These are phyloP conservation scores for Channa striata DNA, from an alignment of 2,797 vertebrate species.

Conservation along the genomic window DNA sequence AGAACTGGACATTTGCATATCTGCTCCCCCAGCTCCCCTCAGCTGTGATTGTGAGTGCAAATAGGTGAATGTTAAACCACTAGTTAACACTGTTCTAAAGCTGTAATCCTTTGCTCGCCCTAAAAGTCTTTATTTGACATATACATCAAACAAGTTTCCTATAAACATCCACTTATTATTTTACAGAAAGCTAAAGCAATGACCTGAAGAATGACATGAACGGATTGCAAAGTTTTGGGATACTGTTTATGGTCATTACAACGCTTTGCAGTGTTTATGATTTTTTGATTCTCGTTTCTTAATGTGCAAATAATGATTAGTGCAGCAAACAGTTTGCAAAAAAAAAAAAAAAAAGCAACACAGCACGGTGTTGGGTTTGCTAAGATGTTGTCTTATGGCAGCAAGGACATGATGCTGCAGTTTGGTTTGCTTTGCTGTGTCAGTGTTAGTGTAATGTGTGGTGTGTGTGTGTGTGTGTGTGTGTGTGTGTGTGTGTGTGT, in stretches of 20 bases:
- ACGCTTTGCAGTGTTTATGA: neutral
- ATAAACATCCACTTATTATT: too few relatives aligned
- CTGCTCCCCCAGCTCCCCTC: too few relatives aligned
- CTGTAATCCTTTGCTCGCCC: too few relatives aligned
- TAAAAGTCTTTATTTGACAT: too few relatives aligned
- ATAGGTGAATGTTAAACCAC: too few relatives aligned
- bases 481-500: slow-evolving; percentile 24
- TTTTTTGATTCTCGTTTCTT: neutral
- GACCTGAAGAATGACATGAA: too few relatives aligned
- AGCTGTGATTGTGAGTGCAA: too few relatives aligned
- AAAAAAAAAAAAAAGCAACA: neutral
- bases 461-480: slow-evolving; percentile 30
- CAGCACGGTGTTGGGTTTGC: slow-evolving; percentile 1
- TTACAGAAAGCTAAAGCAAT: too few relatives aligned
- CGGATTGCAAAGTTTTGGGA: too few relatives aligned
- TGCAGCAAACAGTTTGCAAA: neutral
- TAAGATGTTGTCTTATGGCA: slow-evolving; percentile 24
- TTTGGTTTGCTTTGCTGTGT: slow-evolving; percentile 63
- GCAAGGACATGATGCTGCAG: slow-evolving; percentile 38
- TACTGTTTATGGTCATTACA: neutral
- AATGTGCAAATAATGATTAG: neutral
- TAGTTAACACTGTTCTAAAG: too few relatives aligned
- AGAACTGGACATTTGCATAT: too few relatives aligned
- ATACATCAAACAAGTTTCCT: too few relatives aligned
- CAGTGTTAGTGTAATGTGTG: slow-evolving; percentile 62